Evolutionary conservation across 92 coral and sea anemone genomes (phyloP), one percentile per base, ranked within the genome.

Genomic region (Zoanthus sociatus): DNA sequence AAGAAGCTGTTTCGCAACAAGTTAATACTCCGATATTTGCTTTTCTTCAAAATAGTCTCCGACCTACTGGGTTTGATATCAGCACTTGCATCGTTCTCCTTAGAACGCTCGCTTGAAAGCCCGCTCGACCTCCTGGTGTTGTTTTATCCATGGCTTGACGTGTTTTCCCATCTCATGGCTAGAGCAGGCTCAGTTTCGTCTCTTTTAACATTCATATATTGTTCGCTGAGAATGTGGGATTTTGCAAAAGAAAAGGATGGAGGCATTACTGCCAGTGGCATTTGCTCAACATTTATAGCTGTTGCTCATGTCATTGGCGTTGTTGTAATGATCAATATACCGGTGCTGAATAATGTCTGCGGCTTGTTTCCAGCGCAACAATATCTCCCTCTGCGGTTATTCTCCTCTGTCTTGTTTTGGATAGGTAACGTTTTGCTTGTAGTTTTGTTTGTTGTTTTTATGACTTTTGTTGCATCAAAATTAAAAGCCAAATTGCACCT

Each of bases 21-120:
- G 50, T 31, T 31, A 12, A 7, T 31, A 9, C 1, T 54, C 71
- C 71, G 50, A 3, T 56, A 78, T 78, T 56, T 56, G 71, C 70
- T 78, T 32, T 18, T 78, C 16, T 33, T 78, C 31, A 78, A 78
- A 56, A 48, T 67, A 3, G 54, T 78, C 30, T 58, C 83, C 8
- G 83, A 78, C 17, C 7, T 78, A 32, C 7, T 78, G 83, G 71
- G 56, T 14, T n/a, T 78, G 31, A 0, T 58, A 12, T 56, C 71
- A 26, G 18, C 83, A 7, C 48, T 56, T 14, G 83, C 54, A 55
- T 78, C 71, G 31, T 33, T 78, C 20, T 78, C 20, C 6, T 56
- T 78, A 9, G 69, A 61, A 37, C 48, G 18, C 68, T 78, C 63
- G 1, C 21, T 56, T 67, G 44, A 33, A 20, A 51, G 51, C 8